Evolutionary conservation across 2,888 invertebrate genomes (phyloP), one percentile per base, ranked within the genome.

Genomic region (Prionchulus punctatus): DNA sequence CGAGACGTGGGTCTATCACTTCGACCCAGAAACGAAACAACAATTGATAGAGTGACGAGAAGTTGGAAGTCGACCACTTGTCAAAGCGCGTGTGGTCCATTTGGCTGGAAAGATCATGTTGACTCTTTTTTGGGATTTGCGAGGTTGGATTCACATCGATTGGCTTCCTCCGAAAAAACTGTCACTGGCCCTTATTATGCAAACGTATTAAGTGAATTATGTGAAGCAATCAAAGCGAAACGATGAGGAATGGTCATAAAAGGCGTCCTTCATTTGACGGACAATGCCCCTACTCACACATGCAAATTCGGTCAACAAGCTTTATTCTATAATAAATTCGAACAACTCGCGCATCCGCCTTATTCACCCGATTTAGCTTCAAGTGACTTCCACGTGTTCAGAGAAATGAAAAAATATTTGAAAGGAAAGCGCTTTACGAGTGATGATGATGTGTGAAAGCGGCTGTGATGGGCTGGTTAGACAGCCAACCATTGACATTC

Each of bases 1-100:
- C 62, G 67, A 71, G 67, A 70, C 67, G 49, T 69, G 66, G 67
- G n/a, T n/a, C n/a, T n/a, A n/a, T n/a, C n/a, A n/a, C n/a, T n/a
- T n/a, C n/a, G n/a, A n/a, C n/a, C n/a, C n/a, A n/a, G n/a, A n/a
- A n/a, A n/a, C n/a, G n/a, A n/a, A n/a, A n/a, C n/a, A n/a, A n/a
- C n/a, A n/a, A 63, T 70, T 47, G 15, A 45, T 48, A 48, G 51
- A 60, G 26, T 57, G 54, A 57, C 43, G 25, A 27, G 21, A 36
- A 18, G 23, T 23, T n/a, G 36, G 18, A 15, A 30, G 31, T 36
- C 7, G 1, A 21, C 21, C 52, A 30, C 53, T 50, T 30, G 56
- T 55, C 27, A 36, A 53, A 48, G 49, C 49, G 18, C 54, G 51
- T 28, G 43, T 43, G 4, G 42, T 56, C 21, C 42, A 26, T 48